Conservation (phyloP, 2,113 vertebrate species). For the Phylloscopus trochiloides region DNA sequence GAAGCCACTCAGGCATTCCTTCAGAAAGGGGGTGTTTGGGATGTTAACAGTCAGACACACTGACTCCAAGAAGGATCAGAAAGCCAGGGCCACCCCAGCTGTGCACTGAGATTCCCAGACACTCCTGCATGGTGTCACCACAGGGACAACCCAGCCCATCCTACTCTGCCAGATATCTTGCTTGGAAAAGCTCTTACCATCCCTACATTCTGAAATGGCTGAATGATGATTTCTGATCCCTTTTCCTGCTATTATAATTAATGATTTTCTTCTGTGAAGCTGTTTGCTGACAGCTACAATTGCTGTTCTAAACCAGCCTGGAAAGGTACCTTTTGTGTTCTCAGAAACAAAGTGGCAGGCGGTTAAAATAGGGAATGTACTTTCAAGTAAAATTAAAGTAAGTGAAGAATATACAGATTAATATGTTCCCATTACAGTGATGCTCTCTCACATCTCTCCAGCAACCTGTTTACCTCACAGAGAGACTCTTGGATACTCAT, state of each 20-base stretch:
- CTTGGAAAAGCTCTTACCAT: not conserved
- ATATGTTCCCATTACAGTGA: not conserved
- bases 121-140: not conserved
- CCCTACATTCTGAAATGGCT: not conserved
- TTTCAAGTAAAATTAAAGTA: not conserved
- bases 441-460: not conserved
- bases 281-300: not conserved
- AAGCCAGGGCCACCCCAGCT: not conserved
- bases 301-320: not conserved
- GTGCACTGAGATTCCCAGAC: not conserved
- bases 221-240: not conserved
- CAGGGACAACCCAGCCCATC: fast-evolving
- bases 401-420: not conserved
- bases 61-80: not conserved
- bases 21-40: not conserved
- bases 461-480: not conserved
- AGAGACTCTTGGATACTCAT: not conserved
- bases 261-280: not conserved
- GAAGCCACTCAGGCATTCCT: not conserved
- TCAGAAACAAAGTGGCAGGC: not conserved
- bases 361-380: not conserved
- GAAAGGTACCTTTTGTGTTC: not conserved
- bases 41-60: not conserved
- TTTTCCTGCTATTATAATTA: not conserved
- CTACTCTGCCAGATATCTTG: not conserved